Evolutionary conservation across 2,113 vertebrate species (phyloP).

Genomic region (Eurystomus gularis): DNA sequence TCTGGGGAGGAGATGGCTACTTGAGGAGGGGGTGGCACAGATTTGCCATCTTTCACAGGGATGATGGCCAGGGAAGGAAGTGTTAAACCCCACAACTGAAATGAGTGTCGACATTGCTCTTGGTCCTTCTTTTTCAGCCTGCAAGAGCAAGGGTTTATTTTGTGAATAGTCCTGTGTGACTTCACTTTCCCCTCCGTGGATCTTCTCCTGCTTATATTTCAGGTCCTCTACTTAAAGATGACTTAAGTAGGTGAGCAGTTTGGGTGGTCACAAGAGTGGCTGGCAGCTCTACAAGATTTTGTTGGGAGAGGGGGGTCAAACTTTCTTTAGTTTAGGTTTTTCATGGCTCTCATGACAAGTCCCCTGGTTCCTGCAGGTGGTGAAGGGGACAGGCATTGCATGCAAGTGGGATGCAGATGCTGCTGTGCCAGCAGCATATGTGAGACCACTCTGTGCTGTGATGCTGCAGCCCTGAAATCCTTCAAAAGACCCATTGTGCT

Average conservation of each 20-base stretch:
- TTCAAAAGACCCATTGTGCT: neutral
- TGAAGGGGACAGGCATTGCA: rapidly evolving
- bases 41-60: neutral
- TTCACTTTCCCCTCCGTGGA: neutral
- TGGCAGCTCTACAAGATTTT: neutral
- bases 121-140: neutral
- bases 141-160: slow-evolving; percentile 2
- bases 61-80: neutral
- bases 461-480: neutral
- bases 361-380: neutral
- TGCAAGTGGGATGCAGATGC: neutral
- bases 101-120: neutral
- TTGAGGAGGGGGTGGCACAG: neutral
- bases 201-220: neutral
- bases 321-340: neutral
- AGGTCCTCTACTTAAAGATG: neutral
- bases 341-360: neutral
- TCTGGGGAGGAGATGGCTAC: neutral
- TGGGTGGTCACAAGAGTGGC: slow-evolving; percentile 16
- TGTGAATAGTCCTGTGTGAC: neutral
- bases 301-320: rapidly evolving
- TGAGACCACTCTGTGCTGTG: neutral
- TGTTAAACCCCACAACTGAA: neutral
- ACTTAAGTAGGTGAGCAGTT: neutral
- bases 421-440: neutral